These are phyloP conservation scores for Drosophila neutralis DNA, from an alignment of 2,888 invertebrate species.

Conservation along the genomic window DNA sequence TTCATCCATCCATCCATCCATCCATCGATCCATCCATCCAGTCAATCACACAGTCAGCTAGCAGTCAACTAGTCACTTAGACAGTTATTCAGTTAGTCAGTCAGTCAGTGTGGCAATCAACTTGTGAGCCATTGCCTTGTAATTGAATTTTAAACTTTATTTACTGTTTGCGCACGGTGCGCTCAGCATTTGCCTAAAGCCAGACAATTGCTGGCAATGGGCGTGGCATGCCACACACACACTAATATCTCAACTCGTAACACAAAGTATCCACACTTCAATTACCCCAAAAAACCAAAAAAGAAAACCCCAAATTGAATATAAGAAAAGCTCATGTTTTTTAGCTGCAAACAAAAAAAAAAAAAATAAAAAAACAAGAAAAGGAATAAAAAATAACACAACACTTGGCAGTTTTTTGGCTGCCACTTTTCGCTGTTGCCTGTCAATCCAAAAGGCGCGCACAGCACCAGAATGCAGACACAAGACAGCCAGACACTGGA, in stretches of 20 bases:
- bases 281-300: conserved; percentile 56
- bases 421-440: conserved; percentile 64
- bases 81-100: conserved; percentile 17
- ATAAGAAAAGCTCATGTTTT: conserved; percentile 31
- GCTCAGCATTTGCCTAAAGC: conserved; percentile 51
- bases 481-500: neutral
- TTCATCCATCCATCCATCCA: conserved; percentile 23
- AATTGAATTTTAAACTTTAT: conserved; percentile 80
- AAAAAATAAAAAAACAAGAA: conserved; percentile 28
- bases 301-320: conserved; percentile 8
- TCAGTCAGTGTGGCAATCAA: conserved; percentile 62
- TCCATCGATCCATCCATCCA: conserved; percentile 30
- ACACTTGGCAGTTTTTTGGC: conserved; percentile 53
- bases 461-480: conserved; percentile 54
- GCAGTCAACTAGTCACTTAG: conserved; percentile 17
- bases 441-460: conserved; percentile 73
- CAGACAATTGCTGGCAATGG: conserved; percentile 52
- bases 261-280: conserved; percentile 72
- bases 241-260: conserved; percentile 27
- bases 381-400: conserved; percentile 53
- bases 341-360: conserved; percentile 16
- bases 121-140: conserved; percentile 75
- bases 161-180: conserved; percentile 67
- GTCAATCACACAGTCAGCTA: conserved; percentile 25
- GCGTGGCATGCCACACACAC: conserved; percentile 28